Evolutionary conservation across 2,888 invertebrate species (phyloP), one percentile per base, ranked within the genome.

Genomic region (Epinotia ramella): DNA sequence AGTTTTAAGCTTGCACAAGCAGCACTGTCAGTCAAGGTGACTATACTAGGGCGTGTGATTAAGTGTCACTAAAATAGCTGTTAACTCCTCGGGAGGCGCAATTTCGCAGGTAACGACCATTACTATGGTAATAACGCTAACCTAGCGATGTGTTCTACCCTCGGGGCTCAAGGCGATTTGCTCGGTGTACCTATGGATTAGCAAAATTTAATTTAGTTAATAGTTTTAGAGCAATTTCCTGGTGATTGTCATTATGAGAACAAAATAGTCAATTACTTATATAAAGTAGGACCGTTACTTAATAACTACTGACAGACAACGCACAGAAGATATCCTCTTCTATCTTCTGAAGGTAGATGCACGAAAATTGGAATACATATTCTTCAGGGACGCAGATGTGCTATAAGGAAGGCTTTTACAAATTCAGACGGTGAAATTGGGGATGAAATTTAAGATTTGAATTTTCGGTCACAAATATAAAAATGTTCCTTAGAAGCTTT

Each of bases 101-200:
- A 75, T 75, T 75, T 70, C 65, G 49, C 59, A 70, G 74, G 75
- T 66, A 71, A 74, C 64, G 75, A 66, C 75, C 53, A 56, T 66
- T 75, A 70, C 66, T 53, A 56, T 60, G 71, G 53, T 71, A 71
- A 71, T 75, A 66, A 70, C 65, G 56, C 59, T 60, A 49, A 66
- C 71, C 66, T 59, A 65, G 60, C 66, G 28, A 70, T 75, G 66
- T 71, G 71, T 64, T 64, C 53, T 56, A 62, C 63, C 56, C 53
- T 40, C 64, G 18, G 56, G 16, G 11, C 28, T 9, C 24, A 24
- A 13, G 49, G 49, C n/a, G 28, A 66, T 33, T 57, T 24, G 56
- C 7, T 16, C 40, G 9, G 2, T 44, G 16, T 53, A 62, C 33
- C 16, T 24, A 9, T 59, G 13, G 40, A 12, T 20, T 60, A 44